Base-by-base conservation (phyloP, 1,140 invertebrate species). In the Heliconius himera region DNA sequence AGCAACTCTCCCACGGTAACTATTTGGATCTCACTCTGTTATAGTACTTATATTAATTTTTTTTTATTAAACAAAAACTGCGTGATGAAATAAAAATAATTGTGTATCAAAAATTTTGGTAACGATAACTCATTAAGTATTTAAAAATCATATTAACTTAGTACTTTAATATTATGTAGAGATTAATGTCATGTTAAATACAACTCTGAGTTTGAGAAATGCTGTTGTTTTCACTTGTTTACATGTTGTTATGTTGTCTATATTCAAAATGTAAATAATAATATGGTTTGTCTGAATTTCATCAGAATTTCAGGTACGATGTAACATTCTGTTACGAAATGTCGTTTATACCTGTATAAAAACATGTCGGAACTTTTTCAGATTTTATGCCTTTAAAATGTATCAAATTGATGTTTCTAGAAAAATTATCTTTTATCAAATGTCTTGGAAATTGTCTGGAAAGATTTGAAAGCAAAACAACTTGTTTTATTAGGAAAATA, bases 251-350 rank as follows among this genome's bases (percentile, higher is more conserved):
- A 76, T 46, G 56, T 77, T 29, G 29, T 49, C 8, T 49, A 77
- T 72, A 77, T 77, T 77, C 76, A 72, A 76, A 8, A 70, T 46
- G 60, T 76, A 70, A 70, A 76, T 29, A 26, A 70, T 70, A 36
- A 76, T 46, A 76, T 76, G 38, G 22, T 70, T 36, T 46, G 70
- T 38, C 11, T 66, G 22, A 8, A 66, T 66, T 13, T 29, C 26
- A 29, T 36, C 33, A 6, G 33, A 36, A 6, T 36, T 36, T 36
- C 4, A 46, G 13, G 60, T 66, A 13, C 0, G 16, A 66, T 29
- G 60, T 66, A 66, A 26, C 22, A 66, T 13, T 66, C n/a, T 66
- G 60, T 66, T 66, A 66, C 22, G n/a, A 66, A 66, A 22, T 29
- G 3, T 66, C 26, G 11, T 66, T 66, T 56, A 22, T 22, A 56